These are phyloP conservation scores for Xanthorhoe spadicearia DNA, from an alignment of 2,888 invertebrate genomes.

Conservation along the genomic window DNA sequence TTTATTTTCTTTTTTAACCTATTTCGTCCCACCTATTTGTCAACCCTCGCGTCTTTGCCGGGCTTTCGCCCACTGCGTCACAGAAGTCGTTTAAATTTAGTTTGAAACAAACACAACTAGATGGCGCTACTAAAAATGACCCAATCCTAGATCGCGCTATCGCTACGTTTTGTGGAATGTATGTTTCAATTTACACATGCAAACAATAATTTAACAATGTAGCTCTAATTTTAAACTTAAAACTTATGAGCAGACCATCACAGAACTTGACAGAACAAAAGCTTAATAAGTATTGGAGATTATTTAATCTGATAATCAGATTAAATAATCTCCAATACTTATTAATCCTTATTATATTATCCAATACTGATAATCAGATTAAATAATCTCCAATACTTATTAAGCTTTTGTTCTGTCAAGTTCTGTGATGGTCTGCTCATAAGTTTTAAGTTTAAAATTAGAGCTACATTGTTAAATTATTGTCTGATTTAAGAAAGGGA, in stretches of 20 bases:
- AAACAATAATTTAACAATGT: slow-evolving; percentile 70
- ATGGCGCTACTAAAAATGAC: neutral
- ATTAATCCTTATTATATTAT: too few relatives aligned
- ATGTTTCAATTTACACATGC: slow-evolving; percentile 40
- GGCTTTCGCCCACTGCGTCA: too few relatives aligned
- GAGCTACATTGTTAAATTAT: slow-evolving; percentile 72
- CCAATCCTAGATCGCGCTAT: too few relatives aligned
- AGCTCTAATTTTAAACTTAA: slow-evolving; percentile 75
- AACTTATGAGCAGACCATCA: slow-evolving; percentile 77
- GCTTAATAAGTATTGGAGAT: slow-evolving; percentile 38
- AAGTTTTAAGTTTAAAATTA: slow-evolving; percentile 74
- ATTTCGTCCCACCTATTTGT: too few relatives aligned
- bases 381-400: slow-evolving; percentile 41
- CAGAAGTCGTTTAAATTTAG: too few relatives aligned
- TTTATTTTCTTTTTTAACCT: too few relatives aligned
- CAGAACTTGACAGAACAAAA: slow-evolving; percentile 57
- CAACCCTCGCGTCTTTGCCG: too few relatives aligned
- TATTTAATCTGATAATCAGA: slow-evolving; percentile 69
- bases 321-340: slow-evolving; percentile 47
- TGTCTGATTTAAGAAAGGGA: slow-evolving; percentile 60
- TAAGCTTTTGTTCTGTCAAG: slow-evolving; percentile 53
- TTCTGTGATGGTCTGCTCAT: slow-evolving; percentile 75
- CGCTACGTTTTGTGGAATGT: too few relatives aligned
- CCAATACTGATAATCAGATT: slow-evolving; percentile 74
- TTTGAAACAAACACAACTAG: neutral